These are phyloP conservation scores for Neopelma chrysocephalum DNA, from an alignment of 2,797 vertebrate genomes.

Conservation along the genomic window DNA sequence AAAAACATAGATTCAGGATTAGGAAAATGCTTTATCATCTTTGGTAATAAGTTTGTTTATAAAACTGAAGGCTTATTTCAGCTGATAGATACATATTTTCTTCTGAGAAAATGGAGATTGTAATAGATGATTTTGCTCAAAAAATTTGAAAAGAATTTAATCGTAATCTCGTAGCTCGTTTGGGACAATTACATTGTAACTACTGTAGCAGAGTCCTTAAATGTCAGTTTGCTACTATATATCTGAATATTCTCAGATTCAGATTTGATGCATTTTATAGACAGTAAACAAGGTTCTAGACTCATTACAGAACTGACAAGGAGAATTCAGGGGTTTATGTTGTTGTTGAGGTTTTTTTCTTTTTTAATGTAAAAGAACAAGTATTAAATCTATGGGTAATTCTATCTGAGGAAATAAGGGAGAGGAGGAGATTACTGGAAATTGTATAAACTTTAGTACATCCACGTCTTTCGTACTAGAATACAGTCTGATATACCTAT, in stretches of 20 bases:
- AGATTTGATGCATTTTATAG: not conserved
- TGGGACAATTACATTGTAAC: not conserved
- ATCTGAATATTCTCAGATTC: not conserved
- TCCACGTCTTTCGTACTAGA: not conserved
- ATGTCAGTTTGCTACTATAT: not conserved
- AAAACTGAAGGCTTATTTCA: not conserved
- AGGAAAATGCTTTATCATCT: not conserved
- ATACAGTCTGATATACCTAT: not conserved
- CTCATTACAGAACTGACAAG: not conserved
- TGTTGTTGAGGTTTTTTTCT: not conserved
- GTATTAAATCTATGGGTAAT: not conserved
- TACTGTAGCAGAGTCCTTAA: not conserved
- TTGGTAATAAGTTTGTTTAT: not conserved
- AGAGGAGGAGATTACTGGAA: not conserved
- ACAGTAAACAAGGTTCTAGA: not conserved
- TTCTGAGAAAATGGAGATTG: not conserved
- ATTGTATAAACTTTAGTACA: not conserved
- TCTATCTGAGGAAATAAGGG: not conserved
- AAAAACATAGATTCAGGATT: not conserved
- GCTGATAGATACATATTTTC: fast-evolving
- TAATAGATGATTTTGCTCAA: not conserved
- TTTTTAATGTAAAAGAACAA: not conserved
- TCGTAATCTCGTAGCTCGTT: not conserved
- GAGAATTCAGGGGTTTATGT: not conserved
- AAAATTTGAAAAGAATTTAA: not conserved